A percentile compares a stretch with the other conserved stretches of the same genome.
Evolutionary conservation across 1,140 invertebrate species (phyloP).

Genomic region (Drosophila sucinea): DNA sequence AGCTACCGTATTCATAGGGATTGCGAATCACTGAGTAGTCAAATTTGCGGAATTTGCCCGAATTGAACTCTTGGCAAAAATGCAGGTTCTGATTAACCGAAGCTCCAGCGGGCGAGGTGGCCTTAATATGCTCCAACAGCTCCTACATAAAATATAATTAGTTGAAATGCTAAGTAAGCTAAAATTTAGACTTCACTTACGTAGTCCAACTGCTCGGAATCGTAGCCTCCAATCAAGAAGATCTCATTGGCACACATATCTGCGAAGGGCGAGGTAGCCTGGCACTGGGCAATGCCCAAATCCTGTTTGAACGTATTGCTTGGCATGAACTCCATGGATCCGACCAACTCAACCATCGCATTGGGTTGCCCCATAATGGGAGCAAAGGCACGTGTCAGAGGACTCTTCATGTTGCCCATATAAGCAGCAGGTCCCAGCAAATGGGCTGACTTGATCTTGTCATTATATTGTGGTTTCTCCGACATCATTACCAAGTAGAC

Average conservation of each 20-base stretch:
- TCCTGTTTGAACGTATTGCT: conserved; percentile 83
- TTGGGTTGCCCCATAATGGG: conserved; percentile 67
- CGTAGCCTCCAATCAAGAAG: conserved; percentile 85
- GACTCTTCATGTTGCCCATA: conserved; percentile 80
- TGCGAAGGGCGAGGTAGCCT: conserved; percentile 78
- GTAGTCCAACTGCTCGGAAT: conserved; percentile 82
- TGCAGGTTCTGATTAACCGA: conserved; percentile 84
- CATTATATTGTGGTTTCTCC: conserved; percentile 84
- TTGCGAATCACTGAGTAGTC: conserved; percentile 83
- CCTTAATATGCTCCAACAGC: conserved; percentile 76
- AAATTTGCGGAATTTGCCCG: conserved; percentile 80
- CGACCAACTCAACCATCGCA: conserved; percentile 82
- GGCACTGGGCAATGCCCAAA: conserved; percentile 83
- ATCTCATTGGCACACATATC: conserved; percentile 85
- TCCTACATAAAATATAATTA: conserved; percentile 57
- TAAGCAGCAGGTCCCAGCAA: conserved; percentile 85
- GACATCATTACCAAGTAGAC: conserved; percentile 85
- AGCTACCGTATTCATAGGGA: conserved; percentile 82
- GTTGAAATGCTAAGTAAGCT: not conserved
- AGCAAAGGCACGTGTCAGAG: conserved; percentile 74
- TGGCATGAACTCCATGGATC: conserved; percentile 85
- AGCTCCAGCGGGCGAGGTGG: conserved; percentile 85
- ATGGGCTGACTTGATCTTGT: conserved; percentile 85
- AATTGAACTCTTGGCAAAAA: conserved; percentile 83
- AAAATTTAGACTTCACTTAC: conserved; percentile 41